A percentile compares a stretch with the other conserved stretches of the same genome.
Conservation (phyloP, 2,888 invertebrate species). For the Anticlea derivata region DNA sequence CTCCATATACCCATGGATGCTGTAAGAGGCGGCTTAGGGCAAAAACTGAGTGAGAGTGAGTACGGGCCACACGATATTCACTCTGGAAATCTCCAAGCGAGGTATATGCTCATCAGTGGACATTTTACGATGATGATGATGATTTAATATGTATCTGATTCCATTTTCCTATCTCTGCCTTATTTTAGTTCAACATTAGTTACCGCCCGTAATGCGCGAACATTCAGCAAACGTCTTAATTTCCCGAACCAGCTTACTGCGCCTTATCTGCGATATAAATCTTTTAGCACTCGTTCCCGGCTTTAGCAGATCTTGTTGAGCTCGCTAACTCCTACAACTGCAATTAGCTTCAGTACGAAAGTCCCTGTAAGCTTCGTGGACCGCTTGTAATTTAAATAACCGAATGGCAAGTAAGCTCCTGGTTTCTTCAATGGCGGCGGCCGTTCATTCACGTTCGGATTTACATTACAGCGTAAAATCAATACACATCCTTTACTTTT, state of each 20-base stretch:
- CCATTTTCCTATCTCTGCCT: not conserved
- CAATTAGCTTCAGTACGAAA: slow-evolving; percentile 73
- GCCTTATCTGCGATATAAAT: slow-evolving; percentile 70
- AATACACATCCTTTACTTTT: too few species aligned
- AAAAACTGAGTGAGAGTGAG: too few species aligned
- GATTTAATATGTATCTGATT: too few species aligned
- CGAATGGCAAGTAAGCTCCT: slow-evolving; percentile 34
- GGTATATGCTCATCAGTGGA: too few species aligned
- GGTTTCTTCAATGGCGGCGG: not conserved
- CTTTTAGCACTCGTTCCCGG: slow-evolving; percentile 78
- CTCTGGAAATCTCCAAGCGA: too few species aligned
- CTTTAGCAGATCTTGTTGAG: slow-evolving; percentile 63
- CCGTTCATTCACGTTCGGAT: too few species aligned
- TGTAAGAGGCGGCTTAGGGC: too few species aligned
- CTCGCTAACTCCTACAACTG: slow-evolving; percentile 74
- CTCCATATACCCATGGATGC: too few species aligned
- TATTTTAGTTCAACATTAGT: slow-evolving; percentile 12
- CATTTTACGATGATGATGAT: too few species aligned
- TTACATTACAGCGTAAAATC: too few species aligned
- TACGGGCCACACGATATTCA: too few species aligned
- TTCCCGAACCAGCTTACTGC: slow-evolving; percentile 55
- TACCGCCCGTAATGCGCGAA: slow-evolving; percentile 34
- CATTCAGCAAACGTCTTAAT: slow-evolving; percentile 66
- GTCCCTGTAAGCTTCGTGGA: slow-evolving; percentile 70
- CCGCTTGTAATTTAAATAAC: slow-evolving; percentile 60